Percentiles rank a stretch among this genome's conserved stretches.
Evolutionary conservation across 2,888 invertebrate genomes (phyloP).

Genomic region (Pyrgus malvae): DNA sequence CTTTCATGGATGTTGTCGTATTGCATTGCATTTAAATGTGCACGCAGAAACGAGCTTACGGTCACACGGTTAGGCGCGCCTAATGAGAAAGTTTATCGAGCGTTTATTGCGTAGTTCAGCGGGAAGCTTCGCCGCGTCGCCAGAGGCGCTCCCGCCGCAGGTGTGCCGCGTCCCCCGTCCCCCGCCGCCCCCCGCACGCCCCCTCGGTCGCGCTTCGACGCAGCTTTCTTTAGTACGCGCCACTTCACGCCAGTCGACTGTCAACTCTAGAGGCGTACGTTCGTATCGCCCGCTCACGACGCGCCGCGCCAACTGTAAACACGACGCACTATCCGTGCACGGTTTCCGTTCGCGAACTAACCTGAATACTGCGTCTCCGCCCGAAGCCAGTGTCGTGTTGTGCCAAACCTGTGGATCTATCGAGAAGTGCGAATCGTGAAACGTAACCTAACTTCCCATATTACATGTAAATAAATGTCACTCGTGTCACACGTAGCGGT

Average conservation of each 20-base stretch:
- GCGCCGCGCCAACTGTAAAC: slow-evolving; percentile 77
- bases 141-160: slow-evolving; percentile 62
- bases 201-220: slow-evolving; percentile 49
- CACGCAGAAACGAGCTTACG: slow-evolving; percentile 75
- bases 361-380: slow-evolving; percentile 60
- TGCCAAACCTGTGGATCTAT: slow-evolving; percentile 68
- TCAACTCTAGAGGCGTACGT: slow-evolving; percentile 63
- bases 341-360: slow-evolving; percentile 71
- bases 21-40: slow-evolving; percentile 67
- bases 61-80: slow-evolving; percentile 80
- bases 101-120: slow-evolving; percentile 80
- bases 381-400: slow-evolving; percentile 65
- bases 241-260: slow-evolving; percentile 70
- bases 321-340: slow-evolving; percentile 71
- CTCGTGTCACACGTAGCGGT: slow-evolving; percentile 63
- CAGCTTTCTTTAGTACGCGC: slow-evolving; percentile 52
- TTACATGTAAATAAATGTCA: slow-evolving; percentile 71
- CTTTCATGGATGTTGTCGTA: slow-evolving; percentile 60
- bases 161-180: slow-evolving; percentile 60
- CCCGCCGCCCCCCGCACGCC: slow-evolving; percentile 46
- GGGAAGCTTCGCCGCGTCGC: slow-evolving; percentile 73
- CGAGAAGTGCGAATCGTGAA: slow-evolving; percentile 56
- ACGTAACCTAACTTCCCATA: slow-evolving; percentile 61
- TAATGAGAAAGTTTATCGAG: slow-evolving; percentile 82
- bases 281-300: slow-evolving; percentile 40